Evolutionary conservation across 2,797 vertebrate species (phyloP).

Genomic region (Pelodytes ibericus): DNA sequence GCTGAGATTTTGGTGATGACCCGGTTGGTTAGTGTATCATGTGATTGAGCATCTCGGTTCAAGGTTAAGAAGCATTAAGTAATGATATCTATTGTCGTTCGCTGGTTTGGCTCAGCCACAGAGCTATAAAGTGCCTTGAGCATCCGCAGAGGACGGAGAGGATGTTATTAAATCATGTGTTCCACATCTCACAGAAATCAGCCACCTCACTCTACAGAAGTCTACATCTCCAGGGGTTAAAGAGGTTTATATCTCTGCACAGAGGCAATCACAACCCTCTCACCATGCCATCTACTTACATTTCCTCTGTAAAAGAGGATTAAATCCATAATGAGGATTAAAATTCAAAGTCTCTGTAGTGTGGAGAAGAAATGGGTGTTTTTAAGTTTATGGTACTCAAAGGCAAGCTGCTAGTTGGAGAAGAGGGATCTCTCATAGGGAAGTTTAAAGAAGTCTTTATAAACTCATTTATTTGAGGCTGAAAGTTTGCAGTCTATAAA

Average conservation of each 20-base stretch:
- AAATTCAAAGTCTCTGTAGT: slow-evolving; percentile 19
- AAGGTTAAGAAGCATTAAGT: no score
- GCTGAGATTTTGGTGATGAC: no score
- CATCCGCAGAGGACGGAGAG: no score
- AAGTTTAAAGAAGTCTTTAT: slow-evolving; percentile 3
- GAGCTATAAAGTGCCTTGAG: no score
- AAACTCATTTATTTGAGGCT: not conserved
- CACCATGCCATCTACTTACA: slow-evolving; percentile 16
- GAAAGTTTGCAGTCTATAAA: slow-evolving; percentile 13
- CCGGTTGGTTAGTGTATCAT: no score
- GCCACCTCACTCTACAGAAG: not conserved
- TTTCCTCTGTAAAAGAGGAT: slow-evolving; percentile 46
- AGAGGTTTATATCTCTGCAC: not conserved
- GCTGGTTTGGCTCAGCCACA: no score
- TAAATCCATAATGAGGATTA: slow-evolving; percentile 48
- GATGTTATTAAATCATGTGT: no score
- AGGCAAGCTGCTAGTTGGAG: slow-evolving; percentile 26
- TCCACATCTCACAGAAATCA: not conserved
- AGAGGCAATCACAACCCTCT: not conserved
- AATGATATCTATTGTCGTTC: no score
- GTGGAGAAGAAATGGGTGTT: slow-evolving; percentile 3
- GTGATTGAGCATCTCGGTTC: no score
- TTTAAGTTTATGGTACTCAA: slow-evolving; percentile 17
- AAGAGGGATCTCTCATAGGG: slow-evolving; percentile 13
- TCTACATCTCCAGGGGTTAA: not conserved